Percentiles rank a stretch among this genome's conserved stretches.
phyloP scores from a whole-genome alignment of 1,140 invertebrate species.

The Drosophila insularis region DNA sequence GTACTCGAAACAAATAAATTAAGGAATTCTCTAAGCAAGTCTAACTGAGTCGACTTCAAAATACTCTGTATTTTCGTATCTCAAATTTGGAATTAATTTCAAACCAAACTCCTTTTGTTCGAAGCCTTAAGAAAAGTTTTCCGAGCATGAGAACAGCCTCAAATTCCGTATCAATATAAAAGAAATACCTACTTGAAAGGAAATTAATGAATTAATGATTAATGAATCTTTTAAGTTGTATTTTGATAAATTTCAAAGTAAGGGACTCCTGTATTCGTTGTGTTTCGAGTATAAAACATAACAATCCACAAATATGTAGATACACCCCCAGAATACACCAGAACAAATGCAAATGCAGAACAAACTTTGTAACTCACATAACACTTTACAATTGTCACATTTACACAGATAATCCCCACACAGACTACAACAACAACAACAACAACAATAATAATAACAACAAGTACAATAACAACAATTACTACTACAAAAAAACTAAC shows the following conservation, averaged over 20 bases:
- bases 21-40: background rate
- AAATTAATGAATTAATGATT: too few species aligned
- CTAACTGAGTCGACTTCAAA: too few species aligned
- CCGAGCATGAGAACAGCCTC: too few species aligned
- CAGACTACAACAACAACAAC: constrained; percentile 66
- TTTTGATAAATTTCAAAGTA: too few species aligned
- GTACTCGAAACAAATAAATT: background rate
- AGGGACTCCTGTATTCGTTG: background rate
- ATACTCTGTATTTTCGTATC: too few species aligned
- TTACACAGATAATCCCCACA: constrained; percentile 76
- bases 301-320: background rate
- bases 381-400: constrained; percentile 75
- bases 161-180: too few species aligned
- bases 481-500: constrained; percentile 56
- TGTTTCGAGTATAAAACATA: constrained; percentile 1
- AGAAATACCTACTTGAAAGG: too few species aligned
- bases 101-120: too few species aligned
- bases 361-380: constrained; percentile 42
- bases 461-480: constrained; percentile 55
- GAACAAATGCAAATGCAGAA: constrained; percentile 10
- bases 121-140: too few species aligned
- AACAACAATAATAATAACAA: constrained; percentile 56
- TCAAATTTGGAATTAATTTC: too few species aligned
- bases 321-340: background rate
- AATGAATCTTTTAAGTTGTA: too few species aligned